Percentiles rank a stretch among this genome's conserved stretches.
These are phyloP conservation scores for Ophraella communa DNA, from an alignment of 2,888 invertebrate species.

Conservation along the genomic window DNA sequence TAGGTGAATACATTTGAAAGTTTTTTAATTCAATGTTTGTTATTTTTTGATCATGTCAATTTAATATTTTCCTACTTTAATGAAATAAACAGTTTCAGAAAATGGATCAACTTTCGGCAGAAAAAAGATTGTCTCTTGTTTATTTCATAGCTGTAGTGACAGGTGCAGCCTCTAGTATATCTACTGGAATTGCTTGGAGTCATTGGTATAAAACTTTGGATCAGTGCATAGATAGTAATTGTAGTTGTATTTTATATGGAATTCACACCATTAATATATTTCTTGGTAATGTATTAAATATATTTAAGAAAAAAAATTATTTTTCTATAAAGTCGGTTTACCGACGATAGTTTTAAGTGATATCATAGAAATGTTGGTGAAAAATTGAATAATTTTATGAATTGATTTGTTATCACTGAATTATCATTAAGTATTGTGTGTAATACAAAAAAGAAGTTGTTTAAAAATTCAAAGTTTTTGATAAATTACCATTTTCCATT, in stretches of 20 bases:
- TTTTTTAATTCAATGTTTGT: neutral
- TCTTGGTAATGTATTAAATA: constrained; percentile 52
- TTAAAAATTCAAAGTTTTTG: no score
- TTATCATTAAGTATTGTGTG: no score
- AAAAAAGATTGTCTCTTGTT: constrained; percentile 51
- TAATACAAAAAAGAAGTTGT: no score
- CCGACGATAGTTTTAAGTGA: no score
- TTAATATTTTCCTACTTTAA: neutral
- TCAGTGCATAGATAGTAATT: constrained; percentile 70
- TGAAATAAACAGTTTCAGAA: neutral
- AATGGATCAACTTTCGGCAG: constrained; percentile 52
- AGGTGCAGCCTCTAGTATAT: constrained; percentile 58
- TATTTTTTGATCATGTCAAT: neutral
- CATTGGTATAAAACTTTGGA: constrained; percentile 74
- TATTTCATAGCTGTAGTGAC: constrained; percentile 50
- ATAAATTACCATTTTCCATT: no score
- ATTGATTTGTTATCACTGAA: no score
- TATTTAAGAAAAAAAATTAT: no score
- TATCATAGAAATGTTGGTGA: no score
- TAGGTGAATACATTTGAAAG: neutral
- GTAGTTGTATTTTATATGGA: constrained; percentile 74
- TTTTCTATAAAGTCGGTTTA: no score
- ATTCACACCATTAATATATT: constrained; percentile 68
- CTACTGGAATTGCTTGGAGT: constrained; percentile 69
- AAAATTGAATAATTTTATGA: no score